phyloP scores from a whole-genome alignment of 1,140 invertebrate genomes.

The Chymomyza costata region DNA sequence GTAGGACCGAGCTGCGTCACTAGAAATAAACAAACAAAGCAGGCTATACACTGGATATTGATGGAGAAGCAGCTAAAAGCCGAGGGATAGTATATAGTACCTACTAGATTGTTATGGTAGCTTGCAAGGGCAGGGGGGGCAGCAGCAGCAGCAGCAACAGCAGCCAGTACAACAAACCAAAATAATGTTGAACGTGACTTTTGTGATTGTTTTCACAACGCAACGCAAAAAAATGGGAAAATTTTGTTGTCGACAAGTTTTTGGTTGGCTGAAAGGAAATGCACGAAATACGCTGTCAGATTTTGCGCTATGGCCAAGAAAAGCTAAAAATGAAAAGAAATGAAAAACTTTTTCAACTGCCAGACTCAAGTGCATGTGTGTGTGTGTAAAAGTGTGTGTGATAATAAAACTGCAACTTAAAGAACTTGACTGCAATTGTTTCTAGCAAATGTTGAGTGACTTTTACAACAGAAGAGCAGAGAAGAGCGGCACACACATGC shows the following conservation, averaged over 20 bases:
- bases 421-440: constrained; percentile 72
- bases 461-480: constrained; percentile 61
- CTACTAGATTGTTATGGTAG: no score
- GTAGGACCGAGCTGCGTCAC: constrained; percentile 13
- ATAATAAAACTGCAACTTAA: constrained; percentile 71
- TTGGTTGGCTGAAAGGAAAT: constrained; percentile 39
- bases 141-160: constrained; percentile 43
- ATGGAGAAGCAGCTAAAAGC: no score
- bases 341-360: constrained; percentile 53
- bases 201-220: constrained; percentile 61
- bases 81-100: no score
- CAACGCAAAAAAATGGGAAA: constrained; percentile 36
- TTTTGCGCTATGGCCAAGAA: neutral
- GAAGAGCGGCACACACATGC: constrained; percentile 17
- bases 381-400: constrained; percentile 32
- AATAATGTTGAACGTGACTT: constrained; percentile 73
- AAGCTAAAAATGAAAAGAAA: constrained; percentile 2
- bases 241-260: constrained; percentile 65
- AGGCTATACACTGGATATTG: constrained; percentile 50
- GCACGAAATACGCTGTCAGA: constrained; percentile 31
- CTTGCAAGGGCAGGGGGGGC: neutral
- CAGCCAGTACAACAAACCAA: constrained; percentile 56
- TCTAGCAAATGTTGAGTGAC: constrained; percentile 63
- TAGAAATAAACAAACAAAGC: constrained; percentile 65
- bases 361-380: neutral